Evolutionary conservation across 2,888 invertebrate species (phyloP).

Genomic region (Poecilus cupreus): DNA sequence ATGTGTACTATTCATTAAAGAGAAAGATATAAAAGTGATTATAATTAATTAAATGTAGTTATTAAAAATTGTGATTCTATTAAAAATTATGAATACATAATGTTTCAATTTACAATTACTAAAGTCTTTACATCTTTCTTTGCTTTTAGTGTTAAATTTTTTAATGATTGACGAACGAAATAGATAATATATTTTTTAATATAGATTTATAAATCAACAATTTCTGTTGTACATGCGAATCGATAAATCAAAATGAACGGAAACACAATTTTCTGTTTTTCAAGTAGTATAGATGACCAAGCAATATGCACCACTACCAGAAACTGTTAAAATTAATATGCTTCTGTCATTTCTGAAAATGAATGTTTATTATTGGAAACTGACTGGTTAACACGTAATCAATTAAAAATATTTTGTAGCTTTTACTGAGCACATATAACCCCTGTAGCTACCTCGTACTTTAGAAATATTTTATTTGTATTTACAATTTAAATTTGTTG

Average conservation of each 20-base stretch:
- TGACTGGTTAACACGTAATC: background rate
- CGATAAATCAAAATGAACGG: too few relatives aligned
- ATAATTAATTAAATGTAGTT: background rate
- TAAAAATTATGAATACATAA: background rate
- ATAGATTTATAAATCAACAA: too few relatives aligned
- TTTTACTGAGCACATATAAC: background rate
- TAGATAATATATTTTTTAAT: too few relatives aligned
- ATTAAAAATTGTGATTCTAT: slow-evolving; percentile 5
- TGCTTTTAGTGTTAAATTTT: too few relatives aligned
- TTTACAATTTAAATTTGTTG: background rate
- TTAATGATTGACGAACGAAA: too few relatives aligned
- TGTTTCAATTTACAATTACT: background rate
- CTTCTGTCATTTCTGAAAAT: background rate
- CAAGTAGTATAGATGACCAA: background rate
- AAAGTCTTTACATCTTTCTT: too few relatives aligned
- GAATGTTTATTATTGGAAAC: background rate
- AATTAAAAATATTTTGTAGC: background rate
- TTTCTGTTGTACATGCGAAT: too few relatives aligned
- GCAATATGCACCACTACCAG: background rate
- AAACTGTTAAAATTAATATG: background rate
- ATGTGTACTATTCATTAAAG: too few relatives aligned
- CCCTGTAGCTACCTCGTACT: slow-evolving; percentile 23
- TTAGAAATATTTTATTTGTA: background rate
- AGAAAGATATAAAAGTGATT: background rate
- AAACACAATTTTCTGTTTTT: too few relatives aligned